Base-by-base conservation (phyloP, 2,888 invertebrate species). In the Eurois occulta region DNA sequence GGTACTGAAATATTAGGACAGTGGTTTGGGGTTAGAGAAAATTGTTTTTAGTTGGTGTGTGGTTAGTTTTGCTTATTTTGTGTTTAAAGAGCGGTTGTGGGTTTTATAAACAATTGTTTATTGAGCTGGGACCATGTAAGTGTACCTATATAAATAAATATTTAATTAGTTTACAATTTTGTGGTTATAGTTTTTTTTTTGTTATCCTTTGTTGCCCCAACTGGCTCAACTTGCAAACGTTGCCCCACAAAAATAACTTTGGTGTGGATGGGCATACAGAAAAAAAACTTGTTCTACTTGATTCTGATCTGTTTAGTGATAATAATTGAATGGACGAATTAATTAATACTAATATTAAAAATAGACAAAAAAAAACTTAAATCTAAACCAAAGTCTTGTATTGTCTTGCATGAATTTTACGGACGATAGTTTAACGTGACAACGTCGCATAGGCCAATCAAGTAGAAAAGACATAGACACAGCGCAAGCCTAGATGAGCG, bases 1-100 rank as follows among this genome's bases (percentile, higher is more conserved):
- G 86, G 83, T 87, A 86, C 60, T 71, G 83, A 86, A 86, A 85
- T 83, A 88, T 84, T 83, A 71, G 80, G 83, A 77, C 67, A 46
- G 52, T 55, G n/a, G 78, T 66, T 72, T 60, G 66, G 66, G 70
- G 72, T 75, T 74, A 74, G 64, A 52, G 72, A 52, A 83, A 75
- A 78, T 78, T 78, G 58, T 64, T 82, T 67, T 43, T 21, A 38
- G 67, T 55, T 38, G 5, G 60, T 48, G 62, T 62, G 46, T 55
- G 13, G 13, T 66, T 52, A 32, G 41, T 79, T 69, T 69, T 79
- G 66, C 38, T 84, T 84, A 48, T 62, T 84, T 68, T 84, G 43
- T 67, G 58, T 62, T 62, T 62, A 10, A 10, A 16, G 18, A 43
- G 43, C 28, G 60, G 24, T 43, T 68, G n/a, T 18, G 6, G 13